A percentile compares a stretch with the other conserved stretches of the same genome.
Conservation (phyloP, 2,113 vertebrate genomes). For the Heptranchias perlo region DNA sequence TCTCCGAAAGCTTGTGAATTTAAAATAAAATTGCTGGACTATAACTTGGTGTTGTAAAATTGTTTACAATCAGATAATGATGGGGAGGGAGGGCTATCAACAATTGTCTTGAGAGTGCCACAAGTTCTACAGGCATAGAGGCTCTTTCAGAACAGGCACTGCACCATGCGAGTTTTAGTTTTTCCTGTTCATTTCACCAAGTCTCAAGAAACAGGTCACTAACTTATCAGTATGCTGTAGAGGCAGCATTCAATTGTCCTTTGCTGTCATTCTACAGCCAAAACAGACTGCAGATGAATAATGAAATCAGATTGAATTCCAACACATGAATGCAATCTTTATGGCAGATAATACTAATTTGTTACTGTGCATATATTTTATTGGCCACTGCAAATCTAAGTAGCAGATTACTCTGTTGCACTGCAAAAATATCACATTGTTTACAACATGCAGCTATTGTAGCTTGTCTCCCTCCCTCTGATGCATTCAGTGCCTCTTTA, state of each 20-base stretch:
- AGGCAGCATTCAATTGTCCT: not conserved
- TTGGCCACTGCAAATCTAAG: not conserved
- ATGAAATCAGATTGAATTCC: not conserved
- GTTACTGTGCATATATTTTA: not conserved
- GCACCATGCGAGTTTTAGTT: not conserved
- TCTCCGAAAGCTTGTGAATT: no score
- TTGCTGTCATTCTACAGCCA: not conserved
- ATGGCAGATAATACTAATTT: not conserved
- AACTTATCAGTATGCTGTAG: not conserved
- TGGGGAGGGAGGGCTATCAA: not conserved
- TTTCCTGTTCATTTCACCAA: not conserved
- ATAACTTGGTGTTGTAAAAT: no score
- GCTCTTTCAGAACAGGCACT: not conserved
- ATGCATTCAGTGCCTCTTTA: not conserved
- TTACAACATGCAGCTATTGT: not conserved
- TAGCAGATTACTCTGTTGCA: not conserved
- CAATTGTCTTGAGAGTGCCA: not conserved
- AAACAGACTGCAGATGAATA: not conserved
- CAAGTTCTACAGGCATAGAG: not conserved
- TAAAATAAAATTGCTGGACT: no score
- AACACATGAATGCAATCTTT: not conserved
- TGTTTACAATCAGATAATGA: not conserved
- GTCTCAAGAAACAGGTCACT: not conserved
- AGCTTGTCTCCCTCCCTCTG: not conserved
- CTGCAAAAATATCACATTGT: not conserved